Evolutionary conservation across 2,797 vertebrate genomes (phyloP).

Genomic region (Hippocampus kuda): DNA sequence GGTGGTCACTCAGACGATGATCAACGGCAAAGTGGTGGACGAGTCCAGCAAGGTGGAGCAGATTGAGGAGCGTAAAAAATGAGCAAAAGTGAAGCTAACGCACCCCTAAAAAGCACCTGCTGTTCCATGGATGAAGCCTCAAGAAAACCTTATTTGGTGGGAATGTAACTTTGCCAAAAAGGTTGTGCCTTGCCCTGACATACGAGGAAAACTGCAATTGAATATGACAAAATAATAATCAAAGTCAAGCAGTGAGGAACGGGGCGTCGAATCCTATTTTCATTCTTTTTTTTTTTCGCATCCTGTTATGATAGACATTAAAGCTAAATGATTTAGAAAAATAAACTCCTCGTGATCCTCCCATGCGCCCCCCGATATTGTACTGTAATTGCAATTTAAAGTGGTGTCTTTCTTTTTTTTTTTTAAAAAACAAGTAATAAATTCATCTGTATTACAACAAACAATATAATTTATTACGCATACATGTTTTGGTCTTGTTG

Average conservation of each 20-base stretch:
- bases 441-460: no score
- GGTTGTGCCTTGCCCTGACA: background rate
- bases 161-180: background rate
- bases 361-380: no score
- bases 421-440: no score
- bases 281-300: background rate
- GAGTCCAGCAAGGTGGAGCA: conserved; percentile 76
- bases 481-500: no score
- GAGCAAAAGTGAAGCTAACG: conserved; percentile 16
- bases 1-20: conserved; percentile 75
- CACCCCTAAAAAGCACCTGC: background rate
- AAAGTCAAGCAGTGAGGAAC: background rate
- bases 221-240: background rate
- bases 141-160: background rate
- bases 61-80: conserved; percentile 70
- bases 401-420: no score
- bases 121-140: background rate
- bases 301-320: no score
- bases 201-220: background rate
- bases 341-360: no score
- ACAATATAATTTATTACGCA: no score
- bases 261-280: background rate
- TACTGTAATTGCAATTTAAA: no score
- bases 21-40: conserved; percentile 74
- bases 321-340: no score